Evolutionary conservation across 1,140 invertebrate species (phyloP), one percentile per base, ranked within the genome.

Genomic region (Rhizoglyphus robini): DNA sequence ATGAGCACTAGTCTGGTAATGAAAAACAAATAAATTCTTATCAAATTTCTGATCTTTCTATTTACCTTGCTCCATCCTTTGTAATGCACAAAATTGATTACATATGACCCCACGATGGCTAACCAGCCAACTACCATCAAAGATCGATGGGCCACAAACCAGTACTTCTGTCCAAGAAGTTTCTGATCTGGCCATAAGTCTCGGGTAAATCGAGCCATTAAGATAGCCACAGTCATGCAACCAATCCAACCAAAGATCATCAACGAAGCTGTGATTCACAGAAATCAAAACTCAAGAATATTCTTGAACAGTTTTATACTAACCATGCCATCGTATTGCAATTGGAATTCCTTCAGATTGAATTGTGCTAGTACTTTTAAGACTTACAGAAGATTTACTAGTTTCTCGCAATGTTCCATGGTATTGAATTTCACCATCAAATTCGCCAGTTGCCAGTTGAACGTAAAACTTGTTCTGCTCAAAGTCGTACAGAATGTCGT

Each of bases 241-340:
- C 36, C 61, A 3, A 63, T 47, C 61, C 61, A 63, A 5, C 34
- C 34, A 2, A 63, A 51, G 25, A 63, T 60, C 34, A 46, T 46
- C 15, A 63, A 46, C n/a, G 15, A 18, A 20, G 30, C 58, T 58
- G 15, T 34, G 15, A 11, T 2, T 2, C 3, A 58, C n/a, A 58
- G 25, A n/a, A n/a, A n/a, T n/a, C n/a, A n/a, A n/a, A n/a, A n/a
- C n/a, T n/a, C n/a, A n/a, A n/a, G n/a, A n/a, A n/a, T n/a, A n/a
- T n/a, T n/a, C n/a, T n/a, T n/a, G n/a, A n/a, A n/a, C n/a, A n/a
- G n/a, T n/a, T n/a, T n/a, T n/a, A n/a, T n/a, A n/a, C n/a, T n/a
- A n/a, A n/a, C n/a, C n/a, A 41, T 41, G 36, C 18, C 8, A 11
- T 41, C 36, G 36, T 41, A 41, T 18, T 11, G 18, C 18, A 8